Percentiles rank a stretch among this genome's conserved stretches.
These are phyloP conservation scores for Aptenodytes forsteri DNA, from an alignment of 2,113 vertebrate species.

Conservation along the genomic window DNA sequence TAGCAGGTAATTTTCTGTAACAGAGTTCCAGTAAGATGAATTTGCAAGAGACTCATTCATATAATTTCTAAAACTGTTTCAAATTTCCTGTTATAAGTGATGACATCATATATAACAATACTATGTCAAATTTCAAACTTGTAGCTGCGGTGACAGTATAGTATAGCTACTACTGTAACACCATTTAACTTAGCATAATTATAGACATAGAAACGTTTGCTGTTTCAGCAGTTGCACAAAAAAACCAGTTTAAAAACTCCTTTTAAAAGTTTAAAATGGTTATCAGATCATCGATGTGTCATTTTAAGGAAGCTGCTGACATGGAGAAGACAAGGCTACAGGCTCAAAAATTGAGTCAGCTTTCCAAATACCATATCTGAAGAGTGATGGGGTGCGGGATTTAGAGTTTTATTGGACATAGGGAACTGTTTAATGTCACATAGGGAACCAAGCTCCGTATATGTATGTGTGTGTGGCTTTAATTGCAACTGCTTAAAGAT, in stretches of 20 bases:
- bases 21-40: slow-evolving; percentile 30
- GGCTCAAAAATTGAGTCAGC: neutral
- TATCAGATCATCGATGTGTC: neutral
- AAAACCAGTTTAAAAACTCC: neutral
- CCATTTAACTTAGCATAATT: neutral
- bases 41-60: neutral
- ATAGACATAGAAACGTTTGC: neutral
- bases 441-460: neutral
- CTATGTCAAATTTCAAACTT: neutral
- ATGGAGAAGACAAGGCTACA: neutral
- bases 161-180: neutral
- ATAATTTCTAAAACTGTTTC: neutral
- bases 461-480: neutral
- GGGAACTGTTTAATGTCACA: neutral
- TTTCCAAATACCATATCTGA: neutral
- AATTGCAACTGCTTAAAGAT: neutral
- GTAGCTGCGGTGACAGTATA: rapidly evolving
- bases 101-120: neutral
- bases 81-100: neutral
- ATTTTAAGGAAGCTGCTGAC: neutral
- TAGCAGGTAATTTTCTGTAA: neutral
- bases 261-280: neutral
- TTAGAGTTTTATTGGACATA: neutral
- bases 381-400: neutral
- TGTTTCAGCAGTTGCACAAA: neutral